Percentiles rank a stretch among this genome's conserved stretches.
Conservation (phyloP, 2,797 vertebrate genomes). For the Orestias chungarensis region DNA sequence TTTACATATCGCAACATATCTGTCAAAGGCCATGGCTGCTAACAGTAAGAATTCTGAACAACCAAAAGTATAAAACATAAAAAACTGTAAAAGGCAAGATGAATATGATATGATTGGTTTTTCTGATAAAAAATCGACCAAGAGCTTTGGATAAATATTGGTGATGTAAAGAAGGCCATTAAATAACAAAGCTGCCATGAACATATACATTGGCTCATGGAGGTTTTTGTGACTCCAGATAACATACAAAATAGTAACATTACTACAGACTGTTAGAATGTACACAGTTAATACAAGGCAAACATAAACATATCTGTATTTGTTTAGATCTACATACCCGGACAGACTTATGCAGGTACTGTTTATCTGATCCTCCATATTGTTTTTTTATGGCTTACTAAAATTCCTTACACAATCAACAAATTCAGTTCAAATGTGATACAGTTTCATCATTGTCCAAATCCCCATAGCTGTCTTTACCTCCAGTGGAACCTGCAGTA, state of each 20-base stretch:
- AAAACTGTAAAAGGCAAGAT: slow-evolving; percentile 31
- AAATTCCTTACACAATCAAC: too few species aligned
- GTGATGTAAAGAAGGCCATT: slow-evolving; percentile 41
- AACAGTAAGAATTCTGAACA: slow-evolving; percentile 45
- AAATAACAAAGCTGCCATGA: slow-evolving; percentile 49
- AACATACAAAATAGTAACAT: slow-evolving; percentile 33
- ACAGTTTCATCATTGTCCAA: too few species aligned
- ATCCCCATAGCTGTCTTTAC: too few species aligned
- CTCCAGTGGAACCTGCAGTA: too few species aligned
- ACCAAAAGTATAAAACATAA: slow-evolving; percentile 8
- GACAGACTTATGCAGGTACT: slow-evolving; percentile 25
- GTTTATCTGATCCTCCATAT: slow-evolving; percentile 13
- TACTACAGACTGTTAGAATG: slow-evolving; percentile 41
- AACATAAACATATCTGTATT: slow-evolving; percentile 44
- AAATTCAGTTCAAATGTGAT: too few species aligned
- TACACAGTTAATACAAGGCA: slow-evolving; percentile 1
- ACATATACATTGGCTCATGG: slow-evolving; percentile 66
- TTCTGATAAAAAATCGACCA: slow-evolving; percentile 41
- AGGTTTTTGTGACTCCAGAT: slow-evolving; percentile 38
- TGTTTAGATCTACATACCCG: slow-evolving; percentile 35
- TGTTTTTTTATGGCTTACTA: background rate
- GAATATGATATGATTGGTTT: slow-evolving; percentile 35
- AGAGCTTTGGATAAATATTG: slow-evolving; percentile 41
- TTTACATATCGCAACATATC: slow-evolving; percentile 55
- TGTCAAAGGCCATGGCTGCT: slow-evolving; percentile 49